Percentiles rank a stretch among this genome's conserved stretches.
phyloP scores from a whole-genome alignment of 2,888 invertebrate species.

The Megamerina dolium region DNA sequence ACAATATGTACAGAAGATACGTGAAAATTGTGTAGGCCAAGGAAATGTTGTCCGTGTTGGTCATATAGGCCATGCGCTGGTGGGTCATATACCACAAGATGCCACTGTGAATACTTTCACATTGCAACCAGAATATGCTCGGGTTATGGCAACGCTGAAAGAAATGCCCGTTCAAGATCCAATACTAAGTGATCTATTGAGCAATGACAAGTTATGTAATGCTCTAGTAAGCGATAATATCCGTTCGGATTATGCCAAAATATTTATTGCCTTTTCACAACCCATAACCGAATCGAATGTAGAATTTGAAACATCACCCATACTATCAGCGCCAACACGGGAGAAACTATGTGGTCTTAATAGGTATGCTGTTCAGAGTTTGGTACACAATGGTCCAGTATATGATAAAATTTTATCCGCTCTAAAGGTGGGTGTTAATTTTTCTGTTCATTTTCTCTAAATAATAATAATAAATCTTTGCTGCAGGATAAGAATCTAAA shows the following conservation, averaged over 20 bases:
- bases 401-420: constrained; percentile 57
- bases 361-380: constrained; percentile 55
- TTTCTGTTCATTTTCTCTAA: neutral
- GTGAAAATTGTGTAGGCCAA: constrained; percentile 68
- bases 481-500: constrained; percentile 53
- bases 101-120: neutral
- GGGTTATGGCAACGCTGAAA: constrained; percentile 26
- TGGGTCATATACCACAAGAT: constrained; percentile 39
- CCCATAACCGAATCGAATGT: constrained; percentile 31
- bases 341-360: constrained; percentile 55
- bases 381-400: constrained; percentile 56
- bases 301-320: constrained; percentile 26
- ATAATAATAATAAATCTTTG: neutral
- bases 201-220: constrained; percentile 32
- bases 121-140: constrained; percentile 15
- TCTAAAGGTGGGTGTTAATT: constrained; percentile 50
- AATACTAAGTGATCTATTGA: constrained; percentile 30
- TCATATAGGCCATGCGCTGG: constrained; percentile 36
- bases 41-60: constrained; percentile 63
- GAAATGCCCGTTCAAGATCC: constrained; percentile 30
- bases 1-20: constrained; percentile 57
- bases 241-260: constrained; percentile 28
- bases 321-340: constrained; percentile 25
- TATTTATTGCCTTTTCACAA: constrained; percentile 39
- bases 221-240: constrained; percentile 27